Percentiles rank a stretch among this genome's conserved stretches.
Conservation (phyloP, 2,888 invertebrate genomes). For the Ypsolopha sequella region DNA sequence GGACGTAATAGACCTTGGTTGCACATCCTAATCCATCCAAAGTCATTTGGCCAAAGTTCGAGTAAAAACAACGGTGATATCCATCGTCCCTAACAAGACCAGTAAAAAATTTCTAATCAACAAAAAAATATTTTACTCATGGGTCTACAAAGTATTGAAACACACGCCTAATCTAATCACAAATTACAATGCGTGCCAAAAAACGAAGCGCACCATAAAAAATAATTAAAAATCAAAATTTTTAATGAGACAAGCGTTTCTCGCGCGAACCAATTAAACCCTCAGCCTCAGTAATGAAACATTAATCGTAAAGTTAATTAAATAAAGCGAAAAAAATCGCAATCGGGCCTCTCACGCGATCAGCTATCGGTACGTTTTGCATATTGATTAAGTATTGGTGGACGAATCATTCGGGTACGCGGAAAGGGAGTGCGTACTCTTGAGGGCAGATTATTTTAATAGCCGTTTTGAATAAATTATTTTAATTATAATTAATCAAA, state of each 20-base stretch:
- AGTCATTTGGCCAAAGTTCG: too few relatives aligned
- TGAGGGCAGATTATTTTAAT: not conserved
- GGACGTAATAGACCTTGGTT: too few relatives aligned
- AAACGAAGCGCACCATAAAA: slow-evolving; percentile 1
- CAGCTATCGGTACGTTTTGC: slow-evolving; percentile 23
- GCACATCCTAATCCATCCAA: too few relatives aligned
- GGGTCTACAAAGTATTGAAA: too few relatives aligned
- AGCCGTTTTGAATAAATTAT: too few relatives aligned
- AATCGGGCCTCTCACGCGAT: slow-evolving; percentile 23
- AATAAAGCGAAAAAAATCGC: slow-evolving; percentile 23
- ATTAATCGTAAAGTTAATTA: slow-evolving; percentile 32
- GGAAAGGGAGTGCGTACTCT: not conserved
- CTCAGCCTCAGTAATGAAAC: slow-evolving; percentile 21
- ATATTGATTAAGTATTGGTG: slow-evolving; percentile 35
- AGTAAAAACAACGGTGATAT: too few relatives aligned
- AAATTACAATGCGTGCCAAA: not conserved
- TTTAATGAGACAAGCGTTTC: slow-evolving; percentile 8
- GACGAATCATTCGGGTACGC: not conserved
- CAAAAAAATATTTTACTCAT: too few relatives aligned
- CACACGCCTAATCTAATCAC: not conserved
- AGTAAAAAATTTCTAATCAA: too few relatives aligned
- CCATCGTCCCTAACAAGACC: too few relatives aligned
- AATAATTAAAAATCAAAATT: slow-evolving; percentile 6
- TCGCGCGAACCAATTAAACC: slow-evolving; percentile 19
- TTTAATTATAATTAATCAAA: too few relatives aligned